Percentiles rank a stretch among this genome's conserved stretches.
These are phyloP conservation scores for Hiodon alosoides DNA, from an alignment of 2,113 vertebrate species.

Conservation along the genomic window DNA sequence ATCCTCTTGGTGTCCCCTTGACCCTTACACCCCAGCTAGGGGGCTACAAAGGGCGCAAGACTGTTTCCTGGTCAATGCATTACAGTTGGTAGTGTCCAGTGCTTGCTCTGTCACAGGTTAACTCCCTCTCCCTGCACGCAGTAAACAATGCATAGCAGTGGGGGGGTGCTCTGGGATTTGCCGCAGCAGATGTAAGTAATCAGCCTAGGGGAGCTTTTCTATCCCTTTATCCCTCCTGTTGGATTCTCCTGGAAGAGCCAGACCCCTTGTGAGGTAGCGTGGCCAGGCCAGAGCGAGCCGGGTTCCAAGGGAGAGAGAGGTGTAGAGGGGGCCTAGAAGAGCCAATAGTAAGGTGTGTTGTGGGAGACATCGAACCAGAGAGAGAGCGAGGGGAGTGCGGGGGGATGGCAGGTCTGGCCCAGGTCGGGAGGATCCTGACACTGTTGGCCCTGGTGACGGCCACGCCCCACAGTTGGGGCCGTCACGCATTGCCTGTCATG, in stretches of 20 bases:
- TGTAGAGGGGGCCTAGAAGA: constrained; percentile 28
- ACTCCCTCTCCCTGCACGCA: not conserved
- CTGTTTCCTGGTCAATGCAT: not conserved
- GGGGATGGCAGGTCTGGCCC: not conserved
- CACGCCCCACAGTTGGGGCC: constrained; percentile 14
- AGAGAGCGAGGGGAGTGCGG: constrained; percentile 26
- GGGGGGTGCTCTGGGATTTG: constrained; percentile 67
- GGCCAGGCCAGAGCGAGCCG: constrained; percentile 45
- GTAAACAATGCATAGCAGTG: constrained; percentile 46
- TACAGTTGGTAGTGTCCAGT: not conserved
- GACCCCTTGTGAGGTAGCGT: constrained; percentile 46
- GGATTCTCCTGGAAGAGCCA: constrained; percentile 61
- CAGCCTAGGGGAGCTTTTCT: constrained; percentile 73
- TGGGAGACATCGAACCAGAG: constrained; percentile 33
- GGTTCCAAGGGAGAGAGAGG: constrained; percentile 36
- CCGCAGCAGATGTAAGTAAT: constrained; percentile 81
- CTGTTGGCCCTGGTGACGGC: too few species aligned
- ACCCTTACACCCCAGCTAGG: too few species aligned
- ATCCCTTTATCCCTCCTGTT: constrained; percentile 84
- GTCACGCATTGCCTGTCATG: constrained; percentile 57
- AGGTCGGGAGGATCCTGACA: not conserved
- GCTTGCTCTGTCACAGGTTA: not conserved
- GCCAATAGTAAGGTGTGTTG: constrained; percentile 33
- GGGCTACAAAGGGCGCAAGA: not conserved
- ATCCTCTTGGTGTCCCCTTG: too few species aligned